Base-by-base conservation (phyloP, 2,888 invertebrate genomes). In the Hypomecis atomaria region DNA sequence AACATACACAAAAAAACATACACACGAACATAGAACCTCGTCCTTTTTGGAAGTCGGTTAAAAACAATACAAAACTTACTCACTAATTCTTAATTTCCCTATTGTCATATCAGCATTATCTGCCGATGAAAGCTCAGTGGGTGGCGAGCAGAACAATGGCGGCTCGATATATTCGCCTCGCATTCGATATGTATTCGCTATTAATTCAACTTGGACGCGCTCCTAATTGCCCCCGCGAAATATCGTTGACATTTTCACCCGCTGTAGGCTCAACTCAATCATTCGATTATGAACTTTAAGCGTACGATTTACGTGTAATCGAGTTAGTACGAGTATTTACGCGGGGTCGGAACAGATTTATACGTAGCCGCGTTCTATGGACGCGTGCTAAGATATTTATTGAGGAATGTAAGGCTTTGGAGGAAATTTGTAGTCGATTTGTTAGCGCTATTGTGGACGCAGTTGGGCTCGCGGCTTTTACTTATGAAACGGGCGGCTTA, bases 351-450 rank as follows among this genome's bases (percentile, higher is more conserved):
- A 67, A 67, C 69, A 78, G 79, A 84, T 86, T 85, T 86, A 86
- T 83, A 81, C 77, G 77, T 66, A 2, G 23, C 23, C 23, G 23
- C 73, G 63, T 48, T 45, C 58, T 71, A 74, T 74, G 73, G 75
- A 73, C 76, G 73, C 81, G 79, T 75, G 78, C 75, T 81, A 82
- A 84, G 83, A 81, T 83, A 80, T 85, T 85, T 86, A 84, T 78
- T 82, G 82, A 76, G 75, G 76, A 74, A 78, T 78, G 78, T 77
- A 76, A 75, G 77, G 71, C 79, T 83, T 85, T 83, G 83, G 83
- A 76, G 77, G 65, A 80, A 78, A 85, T 87, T 86, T 88, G 87
- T 87, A 81, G 76, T 75, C 81, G 77, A 82, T 83, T 82, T 82
- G 79, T 77, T 75, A 75, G 73, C 69, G 72, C 72, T 69, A 67